These are phyloP conservation scores for Chaetophractus vellerosus DNA, from an alignment of 2,797 vertebrate genomes.

Conservation along the genomic window DNA sequence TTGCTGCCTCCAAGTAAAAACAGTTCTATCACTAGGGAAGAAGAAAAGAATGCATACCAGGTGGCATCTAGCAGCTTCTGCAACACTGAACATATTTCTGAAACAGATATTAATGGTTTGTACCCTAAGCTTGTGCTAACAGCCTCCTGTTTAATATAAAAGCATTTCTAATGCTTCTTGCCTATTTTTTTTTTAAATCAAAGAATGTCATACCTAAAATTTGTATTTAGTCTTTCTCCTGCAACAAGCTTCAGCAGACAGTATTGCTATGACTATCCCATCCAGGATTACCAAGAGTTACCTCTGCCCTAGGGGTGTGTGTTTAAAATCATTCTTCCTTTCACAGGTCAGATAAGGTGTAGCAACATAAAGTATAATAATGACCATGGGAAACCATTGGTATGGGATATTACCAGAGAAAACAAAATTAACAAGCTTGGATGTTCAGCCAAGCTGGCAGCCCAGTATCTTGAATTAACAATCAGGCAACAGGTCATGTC, in stretches of 20 bases:
- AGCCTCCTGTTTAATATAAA: not conserved
- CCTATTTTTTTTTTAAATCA: not conserved
- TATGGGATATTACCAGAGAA: slow-evolving; percentile 11
- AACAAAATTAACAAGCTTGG: slow-evolving; percentile 39
- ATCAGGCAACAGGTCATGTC: not conserved
- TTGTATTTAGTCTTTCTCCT: slow-evolving; percentile 34
- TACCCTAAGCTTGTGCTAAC: not conserved
- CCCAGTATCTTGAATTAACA: slow-evolving; percentile 35
- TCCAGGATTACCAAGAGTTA: not conserved
- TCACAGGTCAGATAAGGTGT: not conserved
- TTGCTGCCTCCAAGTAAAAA: not conserved
- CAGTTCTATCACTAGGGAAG: not conserved
- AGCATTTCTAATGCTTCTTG: slow-evolving; percentile 11
- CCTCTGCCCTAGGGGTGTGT: not conserved
- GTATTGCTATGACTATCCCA: not conserved
- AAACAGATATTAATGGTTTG: slow-evolving; percentile 6
- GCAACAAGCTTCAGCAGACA: not conserved
- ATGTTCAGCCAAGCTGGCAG: not conserved
- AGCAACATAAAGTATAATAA: not conserved
- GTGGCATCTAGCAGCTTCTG: not conserved
- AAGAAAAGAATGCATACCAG: not conserved
- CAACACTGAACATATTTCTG: not conserved
- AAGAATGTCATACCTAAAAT: slow-evolving; percentile 4
- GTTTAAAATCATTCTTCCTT: slow-evolving; percentile 41
- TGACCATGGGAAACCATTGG: not conserved